Conservation (phyloP, 2,888 invertebrate species). For the Allacma fusca region DNA sequence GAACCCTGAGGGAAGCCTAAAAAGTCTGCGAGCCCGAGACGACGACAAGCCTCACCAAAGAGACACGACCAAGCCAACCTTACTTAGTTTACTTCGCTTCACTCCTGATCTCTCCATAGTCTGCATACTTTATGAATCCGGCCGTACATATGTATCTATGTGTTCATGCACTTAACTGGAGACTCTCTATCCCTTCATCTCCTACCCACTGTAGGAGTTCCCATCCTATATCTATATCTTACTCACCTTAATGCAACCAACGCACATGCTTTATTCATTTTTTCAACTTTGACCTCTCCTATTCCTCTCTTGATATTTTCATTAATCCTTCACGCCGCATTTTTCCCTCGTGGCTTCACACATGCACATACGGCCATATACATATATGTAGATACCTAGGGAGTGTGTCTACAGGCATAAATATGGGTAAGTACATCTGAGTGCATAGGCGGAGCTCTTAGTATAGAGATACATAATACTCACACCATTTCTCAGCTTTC, state of each 20-base stretch:
- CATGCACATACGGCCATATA: neutral
- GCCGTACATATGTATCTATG: neutral
- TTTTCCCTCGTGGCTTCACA: constrained; percentile 1
- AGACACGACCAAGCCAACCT: constrained; percentile 34
- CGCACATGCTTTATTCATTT: constrained; percentile 43
- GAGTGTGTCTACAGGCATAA: too few relatives aligned
- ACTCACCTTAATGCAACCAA: constrained; percentile 41
- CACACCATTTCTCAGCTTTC: too few relatives aligned
- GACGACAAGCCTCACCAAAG: constrained; percentile 30
- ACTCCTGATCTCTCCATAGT: constrained; percentile 35
- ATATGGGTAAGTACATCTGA: too few relatives aligned
- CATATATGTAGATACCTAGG: too few relatives aligned
- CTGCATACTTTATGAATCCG: constrained; percentile 39
- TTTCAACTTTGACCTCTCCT: constrained; percentile 41
- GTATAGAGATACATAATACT: too few relatives aligned
- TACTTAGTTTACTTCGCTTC: constrained; percentile 36
- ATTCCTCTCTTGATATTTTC: constrained; percentile 36
- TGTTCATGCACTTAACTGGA: neutral
- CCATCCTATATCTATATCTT: too few relatives aligned
- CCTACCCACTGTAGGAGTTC: too few relatives aligned
- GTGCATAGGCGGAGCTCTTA: too few relatives aligned
- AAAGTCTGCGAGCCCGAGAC: constrained; percentile 4
- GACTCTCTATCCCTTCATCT: too few relatives aligned
- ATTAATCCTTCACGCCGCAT: constrained; percentile 31
- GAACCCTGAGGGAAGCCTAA: constrained; percentile 25